These are phyloP conservation scores for Gonioctena quinquepunctata DNA, from an alignment of 1,140 invertebrate genomes.

Conservation along the genomic window DNA sequence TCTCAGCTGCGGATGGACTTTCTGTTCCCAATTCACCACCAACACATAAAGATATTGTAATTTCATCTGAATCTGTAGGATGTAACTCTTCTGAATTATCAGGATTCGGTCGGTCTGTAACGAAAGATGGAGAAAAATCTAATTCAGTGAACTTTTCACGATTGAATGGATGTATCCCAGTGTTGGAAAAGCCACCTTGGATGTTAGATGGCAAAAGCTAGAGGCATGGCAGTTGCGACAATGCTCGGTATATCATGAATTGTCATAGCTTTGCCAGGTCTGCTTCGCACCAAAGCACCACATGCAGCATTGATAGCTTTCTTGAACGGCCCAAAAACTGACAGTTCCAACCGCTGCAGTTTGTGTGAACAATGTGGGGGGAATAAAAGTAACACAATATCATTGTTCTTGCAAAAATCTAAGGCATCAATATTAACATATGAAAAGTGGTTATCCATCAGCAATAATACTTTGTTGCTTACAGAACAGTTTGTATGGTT, in stretches of 20 bases:
- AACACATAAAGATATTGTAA: too few relatives aligned
- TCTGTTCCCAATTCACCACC: too few relatives aligned
- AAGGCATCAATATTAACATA: constrained; percentile 30
- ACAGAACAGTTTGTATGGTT: background rate
- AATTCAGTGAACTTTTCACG: background rate
- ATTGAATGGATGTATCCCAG: background rate
- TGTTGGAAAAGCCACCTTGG: constrained; percentile 1
- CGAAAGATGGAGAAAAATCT: background rate
- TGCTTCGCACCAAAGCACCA: constrained; percentile 55
- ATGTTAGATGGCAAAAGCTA: background rate
- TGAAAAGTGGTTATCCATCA: constrained; percentile 29
- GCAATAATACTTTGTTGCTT: background rate
- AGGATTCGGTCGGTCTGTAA: background rate
- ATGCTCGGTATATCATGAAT: constrained; percentile 59
- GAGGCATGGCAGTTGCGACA: constrained; percentile 48
- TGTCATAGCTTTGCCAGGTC: constrained; percentile 57
- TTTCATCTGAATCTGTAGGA: too few relatives aligned
- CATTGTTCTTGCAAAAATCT: constrained; percentile 43
- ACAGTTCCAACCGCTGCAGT: constrained; percentile 42
- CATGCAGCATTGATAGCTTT: constrained; percentile 44
- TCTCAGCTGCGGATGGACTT: too few relatives aligned
- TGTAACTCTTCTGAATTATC: too few relatives aligned
- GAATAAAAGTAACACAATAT: constrained; percentile 47
- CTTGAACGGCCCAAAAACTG: constrained; percentile 52
- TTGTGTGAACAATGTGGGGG: constrained; percentile 41